Conservation (phyloP, 2,113 vertebrate species). For the Noctilio leporinus region DNA sequence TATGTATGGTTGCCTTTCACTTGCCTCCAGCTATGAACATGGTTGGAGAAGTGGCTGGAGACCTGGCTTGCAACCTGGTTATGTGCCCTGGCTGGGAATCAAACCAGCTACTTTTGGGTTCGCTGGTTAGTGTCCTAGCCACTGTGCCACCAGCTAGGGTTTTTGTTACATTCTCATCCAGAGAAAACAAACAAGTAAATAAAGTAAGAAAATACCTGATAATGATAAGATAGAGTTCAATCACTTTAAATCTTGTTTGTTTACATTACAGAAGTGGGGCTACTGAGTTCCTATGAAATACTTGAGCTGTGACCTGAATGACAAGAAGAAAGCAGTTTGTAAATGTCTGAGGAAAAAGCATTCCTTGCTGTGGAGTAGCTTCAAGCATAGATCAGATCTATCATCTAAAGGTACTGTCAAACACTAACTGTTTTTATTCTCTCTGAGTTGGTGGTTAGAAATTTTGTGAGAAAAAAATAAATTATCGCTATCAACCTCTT, state of each 20-base stretch:
- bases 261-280: background rate
- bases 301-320: background rate
- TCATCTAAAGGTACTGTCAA: background rate
- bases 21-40: too few relatives aligned
- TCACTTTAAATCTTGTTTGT: background rate
- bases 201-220: slow-evolving; percentile 26
- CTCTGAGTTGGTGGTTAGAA: background rate
- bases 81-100: too few relatives aligned
- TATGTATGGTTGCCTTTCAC: too few relatives aligned
- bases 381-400: background rate
- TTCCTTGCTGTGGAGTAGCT: background rate
- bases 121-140: too few relatives aligned
- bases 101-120: too few relatives aligned
- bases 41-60: too few relatives aligned
- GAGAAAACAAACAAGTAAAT: background rate
- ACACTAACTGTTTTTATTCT: background rate
- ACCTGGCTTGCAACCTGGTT: too few relatives aligned
- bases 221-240: background rate
- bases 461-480: background rate
- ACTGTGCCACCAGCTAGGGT: too few relatives aligned
- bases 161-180: background rate
- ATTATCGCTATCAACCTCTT: background rate
- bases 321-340: background rate
- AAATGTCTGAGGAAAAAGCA: background rate
- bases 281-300: background rate